phyloP scores from a whole-genome alignment of 2,888 invertebrate genomes.

The Epiblema foenella region DNA sequence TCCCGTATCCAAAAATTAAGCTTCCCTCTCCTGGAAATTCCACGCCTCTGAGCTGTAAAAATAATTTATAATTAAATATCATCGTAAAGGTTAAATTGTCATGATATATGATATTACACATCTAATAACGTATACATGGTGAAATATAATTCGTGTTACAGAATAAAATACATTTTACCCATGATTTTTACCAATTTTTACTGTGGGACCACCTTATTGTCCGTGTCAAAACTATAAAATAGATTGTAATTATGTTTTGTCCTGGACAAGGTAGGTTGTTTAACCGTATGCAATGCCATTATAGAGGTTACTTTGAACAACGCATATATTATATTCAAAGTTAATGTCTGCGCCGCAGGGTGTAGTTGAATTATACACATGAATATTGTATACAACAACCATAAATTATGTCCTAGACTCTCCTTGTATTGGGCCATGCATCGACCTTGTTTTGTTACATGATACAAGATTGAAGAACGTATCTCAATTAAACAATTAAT shows the following conservation, averaged over 20 bases:
- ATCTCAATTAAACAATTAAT: constrained; percentile 8
- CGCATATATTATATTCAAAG: constrained; percentile 3
- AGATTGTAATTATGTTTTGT: no score
- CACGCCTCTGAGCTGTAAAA: constrained; percentile 83
- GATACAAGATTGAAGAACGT: neutral
- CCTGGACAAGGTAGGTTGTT: no score
- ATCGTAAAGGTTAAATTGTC: neutral
- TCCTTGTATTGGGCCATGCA: constrained; percentile 2
- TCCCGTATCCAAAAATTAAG: constrained; percentile 88
- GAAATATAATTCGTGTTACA: no score
- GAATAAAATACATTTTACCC: no score
- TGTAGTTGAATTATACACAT: constrained; percentile 2
- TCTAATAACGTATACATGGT: neutral
- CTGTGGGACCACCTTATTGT: no score
- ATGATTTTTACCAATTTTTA: no score
- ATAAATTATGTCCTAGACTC: neutral
- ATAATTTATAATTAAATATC: constrained; percentile 14
- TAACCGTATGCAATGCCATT: neutral
- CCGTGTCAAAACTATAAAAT: no score
- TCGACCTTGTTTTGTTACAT: constrained; percentile 11
- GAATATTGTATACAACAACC: neutral
- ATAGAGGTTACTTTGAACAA: neutral
- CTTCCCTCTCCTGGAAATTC: constrained; percentile 86
- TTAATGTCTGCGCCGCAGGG: constrained; percentile 15
- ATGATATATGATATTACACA: neutral